phyloP scores from a whole-genome alignment of 1,140 invertebrate genomes.

The Trichonephila inaurata region DNA sequence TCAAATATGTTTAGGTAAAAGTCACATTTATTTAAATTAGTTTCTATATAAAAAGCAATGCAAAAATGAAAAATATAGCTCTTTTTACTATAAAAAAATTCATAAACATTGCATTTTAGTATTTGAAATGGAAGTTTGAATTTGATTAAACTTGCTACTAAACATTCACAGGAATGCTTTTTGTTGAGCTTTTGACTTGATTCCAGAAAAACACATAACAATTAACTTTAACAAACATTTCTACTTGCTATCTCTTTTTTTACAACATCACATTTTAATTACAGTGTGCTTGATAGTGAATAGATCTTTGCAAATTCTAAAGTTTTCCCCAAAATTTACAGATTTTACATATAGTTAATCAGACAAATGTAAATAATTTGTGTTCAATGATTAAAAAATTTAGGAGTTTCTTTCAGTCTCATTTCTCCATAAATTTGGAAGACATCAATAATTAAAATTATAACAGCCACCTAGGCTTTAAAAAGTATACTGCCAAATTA shows the following conservation, averaged over 20 bases:
- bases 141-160: neutral
- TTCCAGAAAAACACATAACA: constrained; percentile 37
- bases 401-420: neutral
- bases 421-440: neutral
- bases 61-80: neutral
- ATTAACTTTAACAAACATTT: constrained; percentile 46
- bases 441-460: constrained; percentile 13
- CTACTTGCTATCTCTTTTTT: constrained; percentile 11
- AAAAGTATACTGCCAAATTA: neutral
- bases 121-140: neutral
- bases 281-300: neutral
- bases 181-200: constrained; percentile 17
- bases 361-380: neutral
- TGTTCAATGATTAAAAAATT: neutral
- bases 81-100: neutral
- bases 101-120: neutral
- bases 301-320: neutral
- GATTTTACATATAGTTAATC: neutral
- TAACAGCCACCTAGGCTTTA: too few species aligned
- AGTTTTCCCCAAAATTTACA: neutral
- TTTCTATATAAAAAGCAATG: neutral
- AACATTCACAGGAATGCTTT: neutral
- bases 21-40: too few species aligned
- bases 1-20: neutral
- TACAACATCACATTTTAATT: constrained; percentile 25